Base-by-base conservation (phyloP, 2,797 vertebrate species). In the Antennarius maculatus region DNA sequence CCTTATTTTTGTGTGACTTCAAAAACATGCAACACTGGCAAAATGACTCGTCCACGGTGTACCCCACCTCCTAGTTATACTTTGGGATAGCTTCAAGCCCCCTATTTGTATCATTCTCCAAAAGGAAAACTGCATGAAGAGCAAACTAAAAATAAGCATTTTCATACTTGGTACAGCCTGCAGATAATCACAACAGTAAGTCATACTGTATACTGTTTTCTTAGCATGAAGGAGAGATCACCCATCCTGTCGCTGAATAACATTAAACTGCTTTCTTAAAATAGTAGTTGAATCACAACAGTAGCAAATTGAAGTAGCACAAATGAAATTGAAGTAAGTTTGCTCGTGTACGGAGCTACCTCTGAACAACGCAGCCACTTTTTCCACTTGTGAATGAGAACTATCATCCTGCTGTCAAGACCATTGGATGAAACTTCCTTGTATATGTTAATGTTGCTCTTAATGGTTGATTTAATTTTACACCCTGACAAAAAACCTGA, bases 381-480 rank as follows among this genome's bases (percentile, higher is more conserved):
- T 60, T 66, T 50, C 23, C 13, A 47, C 31, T 23, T 74, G 23
- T 64, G 28, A 57, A 61, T 15, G 27, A 31, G n/a, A 45, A 52
- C 48, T 49, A 43, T 18, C 18, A 46, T 46, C 11, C 31, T 61
- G 60, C 54, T 65, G 42, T 34, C 16, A 47, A 53, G 53, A 23
- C 23, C 23, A 59, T 29, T 60, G 66, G n/a, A 67, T 63, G 59
- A 55, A 68, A 49, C 58, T n/a, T 50, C 43, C 66, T 66, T 70
- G 58, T 74, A 34, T 27, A n/a, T 55, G 6, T 10, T 45, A 16
- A 54, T 57, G 45, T 60, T 29, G n/a, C 16, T 34, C 7, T 61
- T 12, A 8, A 6, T 37, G 23, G 1, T 23, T 23, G 23, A 23
- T 23, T 23, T 23, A 23, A 23, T 23, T 23, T 23, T 23, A 23